These are phyloP conservation scores for Strix occidentalis DNA, from an alignment of 2,797 vertebrate genomes.

Conservation along the genomic window DNA sequence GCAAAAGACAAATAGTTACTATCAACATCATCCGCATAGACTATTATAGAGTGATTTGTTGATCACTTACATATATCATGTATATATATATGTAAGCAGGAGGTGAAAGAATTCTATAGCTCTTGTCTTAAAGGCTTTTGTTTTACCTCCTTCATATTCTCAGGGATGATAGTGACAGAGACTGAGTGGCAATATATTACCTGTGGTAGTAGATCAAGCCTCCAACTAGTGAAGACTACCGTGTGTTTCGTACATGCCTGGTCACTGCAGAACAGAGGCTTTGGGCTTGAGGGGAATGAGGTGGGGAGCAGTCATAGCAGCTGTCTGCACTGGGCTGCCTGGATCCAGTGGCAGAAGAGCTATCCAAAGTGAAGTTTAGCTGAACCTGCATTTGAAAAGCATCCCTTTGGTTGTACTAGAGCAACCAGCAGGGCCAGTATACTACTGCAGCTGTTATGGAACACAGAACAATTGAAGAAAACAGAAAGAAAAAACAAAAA, in stretches of 20 bases:
- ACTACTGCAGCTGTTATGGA: background rate
- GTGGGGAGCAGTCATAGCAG: background rate
- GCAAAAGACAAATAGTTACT: background rate
- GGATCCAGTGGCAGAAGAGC: background rate
- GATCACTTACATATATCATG: background rate
- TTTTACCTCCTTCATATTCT: background rate
- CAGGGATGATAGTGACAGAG: background rate
- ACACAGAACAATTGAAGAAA: background rate
- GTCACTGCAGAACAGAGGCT: background rate
- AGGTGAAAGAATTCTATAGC: background rate
- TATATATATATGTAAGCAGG: no score
- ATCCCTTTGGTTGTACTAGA: background rate
- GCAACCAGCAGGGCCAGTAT: background rate
- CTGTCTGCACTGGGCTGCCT: background rate
- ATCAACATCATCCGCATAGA: background rate
- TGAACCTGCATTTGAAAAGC: background rate
- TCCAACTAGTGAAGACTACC: background rate
- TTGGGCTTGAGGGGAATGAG: background rate
- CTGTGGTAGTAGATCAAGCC: background rate
- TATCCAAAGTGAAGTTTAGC: background rate
- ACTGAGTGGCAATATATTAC: rapidly evolving
- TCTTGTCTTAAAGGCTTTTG: background rate
- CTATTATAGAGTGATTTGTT: background rate
- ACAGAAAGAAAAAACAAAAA: background rate
- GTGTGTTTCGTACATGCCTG: rapidly evolving